Evolutionary conservation across 2,888 invertebrate genomes (phyloP).

Genomic region (Cephus rjabovi): DNA sequence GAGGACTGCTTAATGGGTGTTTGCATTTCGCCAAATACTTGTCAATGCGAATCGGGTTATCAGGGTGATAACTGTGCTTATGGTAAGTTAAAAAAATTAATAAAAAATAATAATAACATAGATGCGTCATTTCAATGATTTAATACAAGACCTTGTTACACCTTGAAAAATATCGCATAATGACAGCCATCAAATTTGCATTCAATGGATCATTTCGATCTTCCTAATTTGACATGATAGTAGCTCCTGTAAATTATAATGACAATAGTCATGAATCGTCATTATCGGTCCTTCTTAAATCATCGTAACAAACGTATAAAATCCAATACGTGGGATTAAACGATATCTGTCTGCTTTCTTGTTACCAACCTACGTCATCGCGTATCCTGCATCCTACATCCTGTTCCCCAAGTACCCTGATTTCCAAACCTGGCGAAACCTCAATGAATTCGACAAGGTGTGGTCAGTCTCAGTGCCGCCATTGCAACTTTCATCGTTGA

Average conservation of each 20-base stretch:
- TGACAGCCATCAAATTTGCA: not conserved
- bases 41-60: conserved; percentile 75
- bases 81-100: conserved; percentile 62
- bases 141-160: not conserved
- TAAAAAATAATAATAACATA: not conserved
- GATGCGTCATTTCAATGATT: not conserved
- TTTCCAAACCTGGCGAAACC: not conserved
- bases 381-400: not conserved
- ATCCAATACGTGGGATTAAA: not conserved
- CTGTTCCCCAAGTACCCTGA: not conserved
- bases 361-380: not conserved
- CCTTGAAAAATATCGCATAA: not conserved
- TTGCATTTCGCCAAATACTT: conserved; percentile 71
- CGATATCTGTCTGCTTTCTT: not conserved
- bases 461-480: not conserved
- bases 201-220: not conserved
- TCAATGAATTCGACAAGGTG: not conserved
- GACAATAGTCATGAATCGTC: too few relatives aligned
- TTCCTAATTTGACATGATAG: not conserved
- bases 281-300: not conserved
- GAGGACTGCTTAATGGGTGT: conserved; percentile 70
- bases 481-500: not conserved
- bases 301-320: not conserved
- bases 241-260: not conserved
- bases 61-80: conserved; percentile 72